Evolutionary conservation across 2,113 vertebrate genomes (phyloP).

Genomic region (Barnardius zonarius): DNA sequence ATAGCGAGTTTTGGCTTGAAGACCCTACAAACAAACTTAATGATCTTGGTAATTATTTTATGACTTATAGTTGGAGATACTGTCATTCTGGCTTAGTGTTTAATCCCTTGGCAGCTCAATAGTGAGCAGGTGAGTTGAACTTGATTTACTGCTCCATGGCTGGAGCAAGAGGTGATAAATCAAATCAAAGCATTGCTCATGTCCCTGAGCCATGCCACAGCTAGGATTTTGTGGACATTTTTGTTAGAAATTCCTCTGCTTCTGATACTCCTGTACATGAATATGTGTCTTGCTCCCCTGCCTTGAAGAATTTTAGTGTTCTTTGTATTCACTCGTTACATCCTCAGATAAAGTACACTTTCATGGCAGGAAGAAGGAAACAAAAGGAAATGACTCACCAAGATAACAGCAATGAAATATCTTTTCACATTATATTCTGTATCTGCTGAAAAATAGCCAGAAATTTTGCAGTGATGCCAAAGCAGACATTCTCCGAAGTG

Average conservation of each 20-base stretch:
- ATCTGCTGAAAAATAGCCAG: slow-evolving; percentile 23
- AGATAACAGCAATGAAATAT: slow-evolving; percentile 17
- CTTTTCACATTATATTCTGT: slow-evolving; percentile 26
- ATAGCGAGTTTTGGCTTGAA: background rate
- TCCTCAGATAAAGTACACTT: background rate
- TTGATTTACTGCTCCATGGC: background rate
- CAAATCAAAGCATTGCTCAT: background rate
- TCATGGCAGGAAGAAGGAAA: slow-evolving; percentile 29
- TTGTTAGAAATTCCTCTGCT: background rate
- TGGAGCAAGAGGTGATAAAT: background rate
- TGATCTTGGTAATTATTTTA: background rate
- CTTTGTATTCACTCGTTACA: background rate
- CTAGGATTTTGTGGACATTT: background rate
- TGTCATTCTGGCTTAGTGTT: background rate
- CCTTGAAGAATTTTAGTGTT: background rate
- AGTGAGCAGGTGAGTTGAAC: background rate
- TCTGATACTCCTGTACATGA: background rate
- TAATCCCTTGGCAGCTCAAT: background rate
- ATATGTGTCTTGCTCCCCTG: background rate
- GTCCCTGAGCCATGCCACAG: background rate
- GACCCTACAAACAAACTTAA: background rate
- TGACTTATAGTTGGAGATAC: background rate
- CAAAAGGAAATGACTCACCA: slow-evolving; percentile 42
- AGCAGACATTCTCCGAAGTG: background rate
- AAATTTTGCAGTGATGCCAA: slow-evolving; percentile 1